Base-by-base conservation (phyloP, 2,113 vertebrate genomes). In the Crotophaga sulcirostris region DNA sequence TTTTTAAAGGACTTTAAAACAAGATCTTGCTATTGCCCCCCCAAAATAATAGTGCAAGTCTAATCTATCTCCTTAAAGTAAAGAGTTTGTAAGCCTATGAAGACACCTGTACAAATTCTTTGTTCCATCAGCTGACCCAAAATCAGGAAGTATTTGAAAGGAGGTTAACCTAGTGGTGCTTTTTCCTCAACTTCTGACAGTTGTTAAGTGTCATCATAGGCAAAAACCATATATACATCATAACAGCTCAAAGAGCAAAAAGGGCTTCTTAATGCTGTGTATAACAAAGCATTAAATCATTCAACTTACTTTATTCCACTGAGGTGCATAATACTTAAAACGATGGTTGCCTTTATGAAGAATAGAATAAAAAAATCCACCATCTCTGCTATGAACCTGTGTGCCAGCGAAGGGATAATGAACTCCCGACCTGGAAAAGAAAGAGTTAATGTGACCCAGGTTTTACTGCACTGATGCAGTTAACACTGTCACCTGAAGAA, bases 351-450 rank as follows among this genome's bases (percentile, higher is more conserved):
- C 96, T 99, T 99, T 94, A 99, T 98, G 90, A 99, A 99, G 95
- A 99, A 99, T 38, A 99, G 98, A 95, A 99, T 99, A 93, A 99
- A 98, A 96, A 99, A 99, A 95, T 99, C 99, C 97, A 99, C 99
- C 87, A 98, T 99, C 97, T 99, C 99, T 29, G 99, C 99, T 83
- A 99, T 97, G 97, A 99, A 99, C 87, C 99, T 98, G 96, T 99
- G 99, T 33, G 99, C 98, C 96, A 99, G 98, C 12, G 99, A 99
- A 66, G 99, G 99, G 96, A 99, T 99, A 68, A 98, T 94, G 97
- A 98, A 99, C 92, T 99, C 99, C 92, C 98, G 98, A 89, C 99
- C 99, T 99, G 95, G 13, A 98, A 96, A 25, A 94, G 89, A 89
- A 95, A 93, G 10, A 83, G 83, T 68, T 33, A 28, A 77, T 7